Conservation (phyloP, 1,140 invertebrate genomes). For the Anastrepha obliqua region DNA sequence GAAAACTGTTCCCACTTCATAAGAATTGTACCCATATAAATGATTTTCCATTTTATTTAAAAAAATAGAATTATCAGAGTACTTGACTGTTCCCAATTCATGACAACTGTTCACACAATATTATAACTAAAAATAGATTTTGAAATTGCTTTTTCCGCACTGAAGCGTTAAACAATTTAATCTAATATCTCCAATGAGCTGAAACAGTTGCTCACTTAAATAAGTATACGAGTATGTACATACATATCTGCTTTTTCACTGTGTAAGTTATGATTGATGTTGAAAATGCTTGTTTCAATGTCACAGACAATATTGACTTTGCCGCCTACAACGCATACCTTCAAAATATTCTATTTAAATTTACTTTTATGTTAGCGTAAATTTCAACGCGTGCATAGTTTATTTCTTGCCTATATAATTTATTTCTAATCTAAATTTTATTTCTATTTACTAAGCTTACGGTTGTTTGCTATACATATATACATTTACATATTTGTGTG, state of each 20-base stretch:
- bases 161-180: no score
- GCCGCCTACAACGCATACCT: background rate
- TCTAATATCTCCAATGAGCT: no score
- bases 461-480: background rate
- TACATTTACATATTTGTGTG: background rate
- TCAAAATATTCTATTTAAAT: background rate
- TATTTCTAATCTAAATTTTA: background rate
- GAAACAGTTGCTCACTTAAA: no score
- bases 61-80: no score
- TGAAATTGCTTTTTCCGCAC: no score
- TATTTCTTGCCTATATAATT: background rate
- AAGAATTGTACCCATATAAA: background rate
- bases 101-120: background rate
- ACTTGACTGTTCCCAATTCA: background rate
- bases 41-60: background rate
- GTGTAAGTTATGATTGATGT: background rate
- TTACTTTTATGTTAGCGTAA: background rate
- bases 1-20: background rate
- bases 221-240: background rate
- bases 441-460: conserved; percentile 26
- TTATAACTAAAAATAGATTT: background rate
- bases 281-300: background rate
- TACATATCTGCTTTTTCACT: background rate
- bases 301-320: background rate
- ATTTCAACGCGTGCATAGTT: no score